Base-by-base conservation (phyloP, 2,888 invertebrate species). In the Coenonympha glycerion region DNA sequence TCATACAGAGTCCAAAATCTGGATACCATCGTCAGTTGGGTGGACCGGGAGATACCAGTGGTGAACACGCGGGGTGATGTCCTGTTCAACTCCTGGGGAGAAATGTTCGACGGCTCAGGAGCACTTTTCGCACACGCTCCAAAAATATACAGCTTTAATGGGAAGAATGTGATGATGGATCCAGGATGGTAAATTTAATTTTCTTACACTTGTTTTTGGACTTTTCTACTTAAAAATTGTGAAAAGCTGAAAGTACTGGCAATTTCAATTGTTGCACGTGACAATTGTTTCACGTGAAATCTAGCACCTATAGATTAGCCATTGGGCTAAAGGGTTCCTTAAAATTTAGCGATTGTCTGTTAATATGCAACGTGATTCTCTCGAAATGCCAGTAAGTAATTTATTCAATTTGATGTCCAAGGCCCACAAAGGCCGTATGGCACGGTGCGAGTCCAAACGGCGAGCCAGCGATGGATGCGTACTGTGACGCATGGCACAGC, bases 361-460 rank as follows among this genome's bases (percentile, higher is more conserved):
- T n/a, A n/a, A n/a, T n/a, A n/a, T n/a, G n/a, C n/a, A n/a, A n/a
- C n/a, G n/a, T n/a, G n/a, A n/a, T n/a, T n/a, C n/a, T n/a, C n/a
- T n/a, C n/a, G n/a, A n/a, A n/a, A n/a, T n/a, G n/a, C n/a, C n/a
- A n/a, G n/a, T n/a, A n/a, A n/a, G n/a, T n/a, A n/a, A n/a, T n/a
- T n/a, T n/a, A n/a, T n/a, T n/a, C n/a, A n/a, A 55, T 44, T 65
- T 19, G 59, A 59, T 66, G 63, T 28, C 59, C 49, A 34, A 96
- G 96, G 96, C 95, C 97, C 9, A 93, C 95, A 64, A 98, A 98
- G 81, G 91, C 95, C 36, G 92, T 96, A 24, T 99, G 99, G 99
- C 98, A 99, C 69, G 99, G 99, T 3, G 94, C 98, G 4, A 91
- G 92, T 66, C 88, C 91, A 9, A 91, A 91, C 57, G 98, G 98